Conservation (phyloP, 1,140 invertebrate genomes). For the Dryas iulia region DNA sequence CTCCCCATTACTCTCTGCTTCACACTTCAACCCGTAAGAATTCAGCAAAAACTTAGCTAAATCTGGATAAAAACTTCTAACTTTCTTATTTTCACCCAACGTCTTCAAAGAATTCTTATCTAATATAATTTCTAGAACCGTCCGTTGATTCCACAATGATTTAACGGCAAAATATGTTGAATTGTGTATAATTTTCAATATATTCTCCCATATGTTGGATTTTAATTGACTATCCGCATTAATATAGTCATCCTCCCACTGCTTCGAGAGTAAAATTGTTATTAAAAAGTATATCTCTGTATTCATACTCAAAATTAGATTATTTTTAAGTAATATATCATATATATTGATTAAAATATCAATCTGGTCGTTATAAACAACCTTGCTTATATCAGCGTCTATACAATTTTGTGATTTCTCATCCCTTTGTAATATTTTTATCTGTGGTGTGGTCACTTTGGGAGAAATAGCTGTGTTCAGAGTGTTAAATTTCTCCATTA, state of each 20-base stretch:
- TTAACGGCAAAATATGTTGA: slow-evolving; percentile 72
- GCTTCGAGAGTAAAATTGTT: slow-evolving; percentile 68
- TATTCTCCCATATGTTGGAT: slow-evolving; percentile 38
- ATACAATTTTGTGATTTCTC: slow-evolving; percentile 46
- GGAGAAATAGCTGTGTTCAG: slow-evolving; percentile 50
- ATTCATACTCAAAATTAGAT: slow-evolving; percentile 67
- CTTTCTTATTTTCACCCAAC: slow-evolving; percentile 68
- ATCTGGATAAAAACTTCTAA: slow-evolving; percentile 61
- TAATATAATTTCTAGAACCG: slow-evolving; percentile 61
- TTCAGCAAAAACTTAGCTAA: slow-evolving; percentile 69
- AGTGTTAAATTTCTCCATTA: slow-evolving; percentile 78
- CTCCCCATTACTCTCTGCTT: slow-evolving; percentile 49
- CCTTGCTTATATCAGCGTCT: slow-evolving; percentile 42
- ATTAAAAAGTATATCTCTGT: slow-evolving; percentile 74
- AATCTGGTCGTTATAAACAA: slow-evolving; percentile 51
- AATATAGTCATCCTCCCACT: slow-evolving; percentile 52
- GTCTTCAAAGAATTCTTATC: slow-evolving; percentile 70
- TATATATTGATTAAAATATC: slow-evolving; percentile 68
- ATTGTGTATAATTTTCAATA: slow-evolving; percentile 70
- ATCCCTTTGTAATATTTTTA: slow-evolving; percentile 56
- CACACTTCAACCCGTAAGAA: slow-evolving; percentile 60
- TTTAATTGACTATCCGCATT: slow-evolving; percentile 41
- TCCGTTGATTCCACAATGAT: slow-evolving; percentile 61
- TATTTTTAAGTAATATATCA: slow-evolving; percentile 64
- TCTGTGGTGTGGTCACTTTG: slow-evolving; percentile 52